Conservation (phyloP, 1,140 invertebrate species). For the Battus philenor region DNA sequence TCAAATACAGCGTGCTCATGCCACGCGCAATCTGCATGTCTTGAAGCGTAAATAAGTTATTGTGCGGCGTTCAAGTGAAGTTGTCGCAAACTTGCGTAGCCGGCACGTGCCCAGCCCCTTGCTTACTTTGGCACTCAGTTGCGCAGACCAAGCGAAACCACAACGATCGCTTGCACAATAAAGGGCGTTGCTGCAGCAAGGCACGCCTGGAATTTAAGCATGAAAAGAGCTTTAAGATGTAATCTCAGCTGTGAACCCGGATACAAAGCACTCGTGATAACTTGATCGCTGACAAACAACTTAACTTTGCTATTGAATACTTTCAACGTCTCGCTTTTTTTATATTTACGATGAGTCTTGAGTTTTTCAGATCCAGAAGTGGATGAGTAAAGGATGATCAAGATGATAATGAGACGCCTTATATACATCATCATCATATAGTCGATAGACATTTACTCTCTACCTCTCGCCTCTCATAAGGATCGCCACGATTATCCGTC, state of each 20-base stretch:
- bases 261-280: constrained; percentile 12
- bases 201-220: constrained; percentile 11
- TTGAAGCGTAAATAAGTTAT: too few relatives aligned
- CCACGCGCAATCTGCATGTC: too few relatives aligned
- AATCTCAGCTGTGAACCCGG: constrained; percentile 6
- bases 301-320: too few relatives aligned
- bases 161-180: constrained; percentile 26
- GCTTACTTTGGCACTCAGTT: constrained; percentile 29
- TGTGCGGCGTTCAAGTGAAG: background rate
- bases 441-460: background rate
- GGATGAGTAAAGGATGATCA: background rate
- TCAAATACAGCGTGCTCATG: too few relatives aligned
- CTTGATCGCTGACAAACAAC: background rate
- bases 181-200: constrained; percentile 13
- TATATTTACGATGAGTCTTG: too few relatives aligned
- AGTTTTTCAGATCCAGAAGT: background rate
- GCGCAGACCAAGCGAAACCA: constrained; percentile 27
- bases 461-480: too few relatives aligned
- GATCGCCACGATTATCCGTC: too few relatives aligned
- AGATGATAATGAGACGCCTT: background rate
- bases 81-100: constrained; percentile 19
- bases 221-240: constrained; percentile 12
- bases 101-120: constrained; percentile 29
- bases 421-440: background rate
- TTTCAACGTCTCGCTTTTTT: too few relatives aligned